Evolutionary conservation across 2,797 vertebrate genomes (phyloP), one percentile per base, ranked within the genome.

Genomic region (Sebastes reedi): DNA sequence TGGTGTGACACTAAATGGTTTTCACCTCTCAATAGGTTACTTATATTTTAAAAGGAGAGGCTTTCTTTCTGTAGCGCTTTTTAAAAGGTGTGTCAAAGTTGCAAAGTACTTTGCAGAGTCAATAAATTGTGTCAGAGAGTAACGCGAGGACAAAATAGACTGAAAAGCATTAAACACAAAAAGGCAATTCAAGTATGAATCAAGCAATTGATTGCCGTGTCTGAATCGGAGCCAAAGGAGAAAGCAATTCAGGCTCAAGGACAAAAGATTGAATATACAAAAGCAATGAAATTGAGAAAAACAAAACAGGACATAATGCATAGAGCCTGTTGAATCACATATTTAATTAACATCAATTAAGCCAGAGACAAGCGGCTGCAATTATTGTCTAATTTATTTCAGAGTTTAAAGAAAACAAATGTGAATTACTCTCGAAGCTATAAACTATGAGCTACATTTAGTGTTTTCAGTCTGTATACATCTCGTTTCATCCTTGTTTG

Each of bases 341-440:
- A 72, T 79, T 46, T 60, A 55, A 24, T 55, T 27, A 77, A 58
- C 13, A 54, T 46, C 30, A 54, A 62, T 36, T 39, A 46, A 61
- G 50, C 29, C 61, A 56, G 14, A 72, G 24, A 80, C 65, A 14
- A 85, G 67, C 58, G 11, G 50, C 22, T 36, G 18, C 55, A 79
- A 67, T 85, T 68, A 75, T 50, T 65, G 42, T 81, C 50, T 82
- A 32, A 77, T 74, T 82, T 72, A 75, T 66, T 82, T 71, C 50
- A 18, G 54, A 76, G 29, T 77, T 29, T 27, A 46, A 50, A 62
- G 25, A 52, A 55, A 75, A 67, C 14, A 20, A 42, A 42, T 27
- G 14, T 39, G 5, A 81, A 52, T 62, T 9, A 22, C 64, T 32
- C 20, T 52, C 2, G 10, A 56, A 69, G 14, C 27, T 61, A 1